Evolutionary conservation across 2,113 vertebrate genomes (phyloP), one percentile per base, ranked within the genome.

Genomic region (Heloderma charlesbogerti): DNA sequence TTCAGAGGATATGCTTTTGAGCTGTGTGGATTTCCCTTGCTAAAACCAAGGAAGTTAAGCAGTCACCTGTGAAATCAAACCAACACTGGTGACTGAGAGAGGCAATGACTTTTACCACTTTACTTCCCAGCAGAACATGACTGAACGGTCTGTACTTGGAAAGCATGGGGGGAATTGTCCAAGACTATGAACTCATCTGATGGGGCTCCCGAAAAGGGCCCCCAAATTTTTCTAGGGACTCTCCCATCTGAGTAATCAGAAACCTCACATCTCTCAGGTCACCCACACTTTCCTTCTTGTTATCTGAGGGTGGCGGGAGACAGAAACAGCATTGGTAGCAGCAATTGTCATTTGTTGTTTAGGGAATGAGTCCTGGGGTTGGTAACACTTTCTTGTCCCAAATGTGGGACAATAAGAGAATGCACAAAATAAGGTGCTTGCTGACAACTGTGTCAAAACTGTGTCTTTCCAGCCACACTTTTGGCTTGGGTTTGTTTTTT

Each of bases 381-480:
- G 25, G 88, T 88, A 87, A 20, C 0, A 3, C 18, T 67, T 25
- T 29, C 45, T 60, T 1, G 29, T 16, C 40, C 75, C n/a, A 6
- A 34, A 89, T 75, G n/a, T 16, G 81, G 86, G 25, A 63, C 6
- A 63, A 91, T 29, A 54, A 8, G 18, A 78, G 60, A 13, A 84
- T n/a, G 37, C 0, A 0, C 91, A 71, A 89, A 90, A 57, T 20
- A 12, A 37, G 57, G 45, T 13, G 29, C 80, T 92, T 94, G 69
- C 84, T 88, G 54, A n/a, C 71, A 40, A 22, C 67, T 0, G 0
- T 48, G 16, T 0, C 0, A 8, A 0, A 16, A 45, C 0, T 0
- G 37, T 90, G 85, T 86, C 92, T 89, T n/a, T 0, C 0, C 0
- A 16, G 40, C 48, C 40, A 6, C 27, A 1, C 54, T 15, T 74